These are phyloP conservation scores for Bostrychus sinensis DNA, from an alignment of 2,113 vertebrate genomes.

Conservation along the genomic window DNA sequence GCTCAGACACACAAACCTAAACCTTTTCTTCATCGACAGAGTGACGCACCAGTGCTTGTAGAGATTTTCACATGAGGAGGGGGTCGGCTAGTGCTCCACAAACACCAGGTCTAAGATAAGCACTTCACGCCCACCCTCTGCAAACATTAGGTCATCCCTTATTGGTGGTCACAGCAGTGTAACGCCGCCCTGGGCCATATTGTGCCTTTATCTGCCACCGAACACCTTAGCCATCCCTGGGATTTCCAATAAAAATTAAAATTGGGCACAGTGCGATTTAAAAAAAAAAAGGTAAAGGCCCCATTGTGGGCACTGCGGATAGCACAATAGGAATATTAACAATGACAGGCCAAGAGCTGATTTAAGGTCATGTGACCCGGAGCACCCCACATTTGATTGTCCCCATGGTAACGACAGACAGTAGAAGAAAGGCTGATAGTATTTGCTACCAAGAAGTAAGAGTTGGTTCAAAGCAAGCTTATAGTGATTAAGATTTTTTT, in stretches of 20 bases:
- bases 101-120: constrained; percentile 63
- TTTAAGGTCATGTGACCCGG: constrained; percentile 70
- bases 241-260: constrained; percentile 78
- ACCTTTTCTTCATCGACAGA: constrained; percentile 79
- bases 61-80: constrained; percentile 79
- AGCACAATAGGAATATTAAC: constrained; percentile 69
- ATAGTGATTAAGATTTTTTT: neutral
- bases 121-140: constrained; percentile 54
- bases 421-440: neutral
- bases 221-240: constrained; percentile 78
- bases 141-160: constrained; percentile 62
- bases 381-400: constrained; percentile 68
- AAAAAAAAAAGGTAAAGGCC: constrained; percentile 30
- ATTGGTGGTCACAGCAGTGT: constrained; percentile 61
- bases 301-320: constrained; percentile 33
- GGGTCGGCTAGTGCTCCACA: constrained; percentile 59
- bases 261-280: constrained; percentile 63
- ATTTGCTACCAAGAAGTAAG: neutral
- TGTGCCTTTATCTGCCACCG: constrained; percentile 75
- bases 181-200: constrained; percentile 58
- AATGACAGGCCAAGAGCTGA: constrained; percentile 70
- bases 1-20: constrained; percentile 62
- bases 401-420: constrained; percentile 69
- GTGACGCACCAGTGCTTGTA: constrained; percentile 72
- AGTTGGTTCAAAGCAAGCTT: neutral